Evolutionary conservation across 1,140 invertebrate species (phyloP).

Genomic region (Penaeus chinensis): DNA sequence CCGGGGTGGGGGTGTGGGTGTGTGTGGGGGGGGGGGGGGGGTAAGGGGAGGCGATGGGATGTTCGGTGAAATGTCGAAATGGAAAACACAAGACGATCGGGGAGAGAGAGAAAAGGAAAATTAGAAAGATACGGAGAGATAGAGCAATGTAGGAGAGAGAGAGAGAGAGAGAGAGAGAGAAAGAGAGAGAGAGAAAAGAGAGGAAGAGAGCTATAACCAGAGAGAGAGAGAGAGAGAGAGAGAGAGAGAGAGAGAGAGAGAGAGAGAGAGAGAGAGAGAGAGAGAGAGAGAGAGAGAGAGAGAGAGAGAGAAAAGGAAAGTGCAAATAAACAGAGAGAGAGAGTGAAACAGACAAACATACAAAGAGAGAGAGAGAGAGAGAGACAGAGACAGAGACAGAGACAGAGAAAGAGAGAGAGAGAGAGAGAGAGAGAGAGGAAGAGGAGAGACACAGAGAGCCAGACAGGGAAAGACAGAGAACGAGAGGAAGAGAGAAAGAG

Average conservation of each 20-base stretch:
- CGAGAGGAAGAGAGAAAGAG: too few relatives aligned
- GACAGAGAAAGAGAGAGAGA: too few relatives aligned
- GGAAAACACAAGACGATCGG: neutral
- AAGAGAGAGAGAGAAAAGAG: conserved; percentile 4
- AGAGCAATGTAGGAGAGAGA: neutral
- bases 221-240: neutral
- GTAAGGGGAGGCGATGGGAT: neutral
- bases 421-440: too few relatives aligned
- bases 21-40: too few relatives aligned
- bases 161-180: conserved; percentile 10
- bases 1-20: too few relatives aligned
- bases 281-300: conserved; percentile 14
- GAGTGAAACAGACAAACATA: neutral
- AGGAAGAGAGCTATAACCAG: neutral
- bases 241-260: neutral
- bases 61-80: neutral
- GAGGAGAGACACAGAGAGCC: too few relatives aligned
- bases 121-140: neutral
- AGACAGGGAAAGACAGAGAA: too few relatives aligned
- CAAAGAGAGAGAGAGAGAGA: conserved; percentile 8
- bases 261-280: neutral
- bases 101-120: conserved; percentile 1
- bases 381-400: neutral
- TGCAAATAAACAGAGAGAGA: neutral
- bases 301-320: conserved; percentile 3